These are phyloP conservation scores for Holothuria leucospilota DNA, from an alignment of 53 echinoderm and acorn worm genomes.

Conservation along the genomic window DNA sequence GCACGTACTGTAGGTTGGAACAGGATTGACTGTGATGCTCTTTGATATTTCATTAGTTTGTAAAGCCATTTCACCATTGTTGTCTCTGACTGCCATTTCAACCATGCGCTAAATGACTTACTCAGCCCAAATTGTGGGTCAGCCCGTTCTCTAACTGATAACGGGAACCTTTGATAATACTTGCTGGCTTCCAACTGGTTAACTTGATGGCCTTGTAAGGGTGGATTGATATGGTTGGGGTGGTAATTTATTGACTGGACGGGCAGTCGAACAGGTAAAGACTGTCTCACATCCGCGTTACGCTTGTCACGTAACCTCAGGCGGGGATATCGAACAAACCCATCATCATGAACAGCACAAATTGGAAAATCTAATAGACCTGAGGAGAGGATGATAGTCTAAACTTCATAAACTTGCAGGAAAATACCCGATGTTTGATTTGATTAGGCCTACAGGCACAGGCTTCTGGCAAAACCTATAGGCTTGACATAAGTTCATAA, in stretches of 20 bases:
- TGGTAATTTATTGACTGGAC: conserved; percentile 90
- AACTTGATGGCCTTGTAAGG: conserved; percentile 76
- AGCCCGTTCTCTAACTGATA: conserved; percentile 78
- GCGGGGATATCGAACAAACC: conserved; percentile 71
- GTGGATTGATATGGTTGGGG: conserved; percentile 84
- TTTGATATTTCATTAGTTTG: too few species aligned
- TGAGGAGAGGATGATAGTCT: conserved; percentile 33
- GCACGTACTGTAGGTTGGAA: too few species aligned
- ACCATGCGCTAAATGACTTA: conserved; percentile 53
- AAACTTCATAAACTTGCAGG: neutral
- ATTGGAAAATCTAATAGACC: conserved; percentile 95
- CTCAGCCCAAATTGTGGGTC: conserved; percentile 88
- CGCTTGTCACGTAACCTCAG: conserved; percentile 59
- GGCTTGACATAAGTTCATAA: too few species aligned
- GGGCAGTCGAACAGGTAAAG: conserved; percentile 60
- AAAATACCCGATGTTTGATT: too few species aligned
- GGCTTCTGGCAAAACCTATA: too few species aligned
- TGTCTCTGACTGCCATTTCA: too few species aligned
- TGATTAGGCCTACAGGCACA: too few species aligned
- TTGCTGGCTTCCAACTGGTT: conserved; percentile 74
- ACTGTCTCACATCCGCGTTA: conserved; percentile 15
- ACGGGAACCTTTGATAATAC: conserved; percentile 72
- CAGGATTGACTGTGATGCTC: too few species aligned
- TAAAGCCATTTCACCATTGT: too few species aligned
- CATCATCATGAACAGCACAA: conserved; percentile 93